Evolutionary conservation across 1,140 invertebrate species (phyloP).

Genomic region (Drepana arcuata): DNA sequence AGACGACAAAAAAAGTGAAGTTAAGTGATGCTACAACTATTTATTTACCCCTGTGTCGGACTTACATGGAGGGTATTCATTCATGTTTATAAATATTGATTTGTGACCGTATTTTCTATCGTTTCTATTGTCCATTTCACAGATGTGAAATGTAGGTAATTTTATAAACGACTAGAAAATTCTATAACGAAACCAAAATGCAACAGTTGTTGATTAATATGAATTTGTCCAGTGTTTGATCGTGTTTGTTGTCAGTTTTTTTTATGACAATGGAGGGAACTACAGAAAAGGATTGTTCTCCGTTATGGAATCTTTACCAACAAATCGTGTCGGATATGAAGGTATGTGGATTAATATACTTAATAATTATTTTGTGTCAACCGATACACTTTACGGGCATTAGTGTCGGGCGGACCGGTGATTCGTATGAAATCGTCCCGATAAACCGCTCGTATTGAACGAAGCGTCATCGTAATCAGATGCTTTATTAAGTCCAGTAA

Average conservation of each 20-base stretch:
- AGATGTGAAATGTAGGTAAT: constrained; percentile 56
- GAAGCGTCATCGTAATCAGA: constrained; percentile 12
- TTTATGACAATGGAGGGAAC: constrained; percentile 64
- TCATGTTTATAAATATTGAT: constrained; percentile 71
- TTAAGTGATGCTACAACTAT: constrained; percentile 21
- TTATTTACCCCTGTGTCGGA: constrained; percentile 17
- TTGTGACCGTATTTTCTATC: constrained; percentile 48
- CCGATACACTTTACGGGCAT: too few species aligned
- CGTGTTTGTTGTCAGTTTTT: constrained; percentile 44
- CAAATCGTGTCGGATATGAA: constrained; percentile 71
- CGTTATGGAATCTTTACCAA: constrained; percentile 67
- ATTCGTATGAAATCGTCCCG: constrained; percentile 30
- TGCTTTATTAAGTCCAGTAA: too few species aligned
- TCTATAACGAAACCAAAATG: constrained; percentile 35
- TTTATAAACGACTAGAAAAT: constrained; percentile 16
- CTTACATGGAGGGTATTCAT: constrained; percentile 46
- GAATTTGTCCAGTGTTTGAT: constrained; percentile 32
- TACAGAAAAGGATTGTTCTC: constrained; percentile 70
- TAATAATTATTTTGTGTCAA: neutral
- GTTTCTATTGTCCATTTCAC: constrained; percentile 29
- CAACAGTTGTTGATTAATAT: constrained; percentile 42
- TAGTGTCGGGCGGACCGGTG: constrained; percentile 2
- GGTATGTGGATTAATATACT: constrained; percentile 32
- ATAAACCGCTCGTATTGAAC: constrained; percentile 34
- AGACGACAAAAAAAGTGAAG: constrained; percentile 11